phyloP scores from a whole-genome alignment of 2,797 vertebrate species.

The Amblyopsis hoosieri region DNA sequence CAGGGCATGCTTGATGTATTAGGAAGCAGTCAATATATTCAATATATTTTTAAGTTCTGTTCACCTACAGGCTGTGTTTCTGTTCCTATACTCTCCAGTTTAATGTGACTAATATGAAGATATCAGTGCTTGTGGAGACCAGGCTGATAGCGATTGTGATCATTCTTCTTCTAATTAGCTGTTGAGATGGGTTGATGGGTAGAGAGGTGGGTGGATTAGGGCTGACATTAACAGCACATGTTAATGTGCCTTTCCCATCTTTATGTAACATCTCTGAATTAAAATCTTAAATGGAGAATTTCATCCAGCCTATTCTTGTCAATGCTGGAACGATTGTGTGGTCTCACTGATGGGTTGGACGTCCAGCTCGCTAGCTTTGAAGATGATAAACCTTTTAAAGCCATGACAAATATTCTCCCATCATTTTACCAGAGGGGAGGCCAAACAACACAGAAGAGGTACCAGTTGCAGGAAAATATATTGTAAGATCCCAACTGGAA shows the following conservation, averaged over 20 bases:
- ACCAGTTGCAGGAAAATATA: conserved; percentile 49
- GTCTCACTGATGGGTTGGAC: conserved; percentile 65
- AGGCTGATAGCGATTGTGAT: conserved; percentile 39
- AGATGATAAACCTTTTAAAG: conserved; percentile 81
- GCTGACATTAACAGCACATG: conserved; percentile 70
- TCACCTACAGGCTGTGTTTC: conserved; percentile 25
- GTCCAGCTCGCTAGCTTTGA: conserved; percentile 74
- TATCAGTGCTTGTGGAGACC: conserved; percentile 29
- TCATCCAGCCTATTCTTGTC: conserved; percentile 68
- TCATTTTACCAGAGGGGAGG: conserved; percentile 64
- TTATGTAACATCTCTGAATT: conserved; percentile 64
- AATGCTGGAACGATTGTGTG: conserved; percentile 68
- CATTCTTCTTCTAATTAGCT: conserved; percentile 48
- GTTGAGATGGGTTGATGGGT: conserved; percentile 38
- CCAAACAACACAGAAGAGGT: conserved; percentile 62
- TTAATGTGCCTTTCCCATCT: conserved; percentile 69
- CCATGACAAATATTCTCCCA: conserved; percentile 76
- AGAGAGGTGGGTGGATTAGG: conserved; percentile 61
- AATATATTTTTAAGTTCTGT: conserved; percentile 2
- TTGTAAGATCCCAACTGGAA: conserved; percentile 30
- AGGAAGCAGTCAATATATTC: background rate
- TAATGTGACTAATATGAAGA: conserved; percentile 19
- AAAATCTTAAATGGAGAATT: conserved; percentile 65
- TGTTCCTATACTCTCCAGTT: conserved; percentile 6
- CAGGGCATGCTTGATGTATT: background rate